Percentiles rank a stretch among this genome's conserved stretches.
These are phyloP conservation scores for Junonia oenone DNA, from an alignment of 2,888 invertebrate species.

Conservation along the genomic window DNA sequence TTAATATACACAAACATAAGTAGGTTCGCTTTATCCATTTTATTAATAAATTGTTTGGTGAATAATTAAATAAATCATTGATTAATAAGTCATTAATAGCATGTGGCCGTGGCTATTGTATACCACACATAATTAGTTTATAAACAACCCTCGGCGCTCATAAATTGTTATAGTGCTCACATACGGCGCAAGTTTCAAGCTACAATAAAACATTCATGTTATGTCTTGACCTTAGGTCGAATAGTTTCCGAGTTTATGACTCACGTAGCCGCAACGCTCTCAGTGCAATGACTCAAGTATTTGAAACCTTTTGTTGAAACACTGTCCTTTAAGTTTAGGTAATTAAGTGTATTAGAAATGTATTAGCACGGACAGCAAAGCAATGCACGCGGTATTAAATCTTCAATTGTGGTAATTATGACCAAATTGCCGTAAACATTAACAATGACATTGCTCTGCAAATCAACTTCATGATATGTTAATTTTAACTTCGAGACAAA, in stretches of 20 bases:
- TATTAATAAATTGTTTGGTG: too few relatives aligned
- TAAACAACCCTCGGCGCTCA: conserved; percentile 4
- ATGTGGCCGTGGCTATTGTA: neutral
- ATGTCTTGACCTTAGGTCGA: conserved; percentile 49
- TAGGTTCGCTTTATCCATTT: too few relatives aligned
- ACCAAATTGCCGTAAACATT: neutral
- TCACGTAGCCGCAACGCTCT: conserved; percentile 33
- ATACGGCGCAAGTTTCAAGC: conserved; percentile 13
- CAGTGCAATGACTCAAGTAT: conserved; percentile 5
- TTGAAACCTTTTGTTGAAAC: conserved; percentile 1
- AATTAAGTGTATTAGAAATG: neutral
- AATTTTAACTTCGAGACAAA: conserved; percentile 31
- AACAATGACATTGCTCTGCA: neutral
- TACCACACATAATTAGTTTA: conserved; percentile 3
- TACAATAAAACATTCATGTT: conserved; percentile 48
- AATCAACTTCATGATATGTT: conserved; percentile 17
- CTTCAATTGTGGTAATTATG: neutral
- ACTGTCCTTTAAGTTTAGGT: neutral
- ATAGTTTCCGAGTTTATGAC: conserved; percentile 52
- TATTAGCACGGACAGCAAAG: too few relatives aligned
- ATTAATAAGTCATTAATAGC: neutral
- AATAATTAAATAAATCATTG: too few relatives aligned
- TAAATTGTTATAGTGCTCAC: conserved; percentile 8
- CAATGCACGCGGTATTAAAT: neutral
- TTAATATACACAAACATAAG: too few relatives aligned